phyloP scores from a whole-genome alignment of 2,797 vertebrate genomes.

The Tauraco hartlaubi region DNA sequence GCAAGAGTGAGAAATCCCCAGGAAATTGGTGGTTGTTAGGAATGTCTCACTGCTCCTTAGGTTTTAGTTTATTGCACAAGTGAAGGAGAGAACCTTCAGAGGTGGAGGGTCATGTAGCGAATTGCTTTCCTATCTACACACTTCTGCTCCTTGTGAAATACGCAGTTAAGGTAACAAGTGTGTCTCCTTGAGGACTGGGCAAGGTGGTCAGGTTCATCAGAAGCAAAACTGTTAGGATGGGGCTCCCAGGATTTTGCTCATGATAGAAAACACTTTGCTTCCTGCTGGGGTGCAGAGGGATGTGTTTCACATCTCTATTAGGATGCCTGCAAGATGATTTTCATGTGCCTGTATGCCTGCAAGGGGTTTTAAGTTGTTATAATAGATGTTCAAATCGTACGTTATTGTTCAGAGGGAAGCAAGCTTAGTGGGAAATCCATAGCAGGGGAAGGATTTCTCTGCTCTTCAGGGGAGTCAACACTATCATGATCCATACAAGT shows the following conservation, averaged over 20 bases:
- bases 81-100: neutral
- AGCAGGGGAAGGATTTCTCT: neutral
- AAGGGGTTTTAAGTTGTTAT: neutral
- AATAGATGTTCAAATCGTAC: neutral
- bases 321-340: neutral
- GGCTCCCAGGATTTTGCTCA: neutral
- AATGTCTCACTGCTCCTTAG: neutral
- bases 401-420: neutral
- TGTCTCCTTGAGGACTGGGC: neutral
- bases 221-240: neutral
- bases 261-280: neutral
- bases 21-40: neutral
- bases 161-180: neutral
- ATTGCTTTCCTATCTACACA: too few relatives aligned
- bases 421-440: neutral
- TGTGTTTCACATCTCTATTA: rapidly evolving
- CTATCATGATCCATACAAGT: rapidly evolving
- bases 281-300: neutral
- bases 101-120: neutral
- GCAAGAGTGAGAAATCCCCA: neutral
- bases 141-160: neutral
- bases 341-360: neutral
- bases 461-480: neutral
- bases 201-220: neutral
- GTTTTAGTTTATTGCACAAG: neutral